Conservation (phyloP, 2,888 invertebrate genomes). For the Laspeyria flexula region DNA sequence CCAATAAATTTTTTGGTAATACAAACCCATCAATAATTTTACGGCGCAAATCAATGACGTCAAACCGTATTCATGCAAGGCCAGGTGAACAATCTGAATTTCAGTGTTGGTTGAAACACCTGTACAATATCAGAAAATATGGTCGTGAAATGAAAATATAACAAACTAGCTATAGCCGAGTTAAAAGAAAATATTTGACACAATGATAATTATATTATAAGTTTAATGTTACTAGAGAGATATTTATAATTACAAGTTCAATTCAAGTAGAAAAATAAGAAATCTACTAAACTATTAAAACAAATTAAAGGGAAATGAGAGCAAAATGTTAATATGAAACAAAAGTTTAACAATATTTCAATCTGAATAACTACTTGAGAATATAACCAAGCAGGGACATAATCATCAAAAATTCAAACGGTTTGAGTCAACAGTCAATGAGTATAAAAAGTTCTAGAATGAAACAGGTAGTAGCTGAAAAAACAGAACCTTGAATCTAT, state of each 20-base stretch:
- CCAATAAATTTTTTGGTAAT: neutral
- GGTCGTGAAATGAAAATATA: constrained; percentile 14
- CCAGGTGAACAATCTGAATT: constrained; percentile 28
- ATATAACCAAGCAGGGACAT: no score
- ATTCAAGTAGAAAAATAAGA: no score
- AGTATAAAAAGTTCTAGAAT: neutral
- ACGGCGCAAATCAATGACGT: constrained; percentile 28
- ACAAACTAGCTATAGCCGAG: constrained; percentile 5
- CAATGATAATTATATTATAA: no score
- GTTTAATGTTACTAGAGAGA: no score
- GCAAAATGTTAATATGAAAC: no score
- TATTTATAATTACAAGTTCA: no score
- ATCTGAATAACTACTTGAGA: no score
- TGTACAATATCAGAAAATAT: constrained; percentile 31
- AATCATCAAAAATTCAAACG: no score
- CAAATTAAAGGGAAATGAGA: no score
- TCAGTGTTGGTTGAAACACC: constrained; percentile 32
- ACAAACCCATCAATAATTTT: constrained; percentile 14
- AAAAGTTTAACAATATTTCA: no score
- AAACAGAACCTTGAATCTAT: neutral
- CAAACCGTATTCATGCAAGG: constrained; percentile 37
- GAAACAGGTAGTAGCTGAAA: neutral
- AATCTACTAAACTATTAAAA: no score
- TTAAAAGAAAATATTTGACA: neutral
- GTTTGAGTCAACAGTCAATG: neutral